Percentiles rank a stretch among this genome's conserved stretches.
phyloP scores from a whole-genome alignment of 2,888 invertebrate genomes.

The Laothoe populi region DNA sequence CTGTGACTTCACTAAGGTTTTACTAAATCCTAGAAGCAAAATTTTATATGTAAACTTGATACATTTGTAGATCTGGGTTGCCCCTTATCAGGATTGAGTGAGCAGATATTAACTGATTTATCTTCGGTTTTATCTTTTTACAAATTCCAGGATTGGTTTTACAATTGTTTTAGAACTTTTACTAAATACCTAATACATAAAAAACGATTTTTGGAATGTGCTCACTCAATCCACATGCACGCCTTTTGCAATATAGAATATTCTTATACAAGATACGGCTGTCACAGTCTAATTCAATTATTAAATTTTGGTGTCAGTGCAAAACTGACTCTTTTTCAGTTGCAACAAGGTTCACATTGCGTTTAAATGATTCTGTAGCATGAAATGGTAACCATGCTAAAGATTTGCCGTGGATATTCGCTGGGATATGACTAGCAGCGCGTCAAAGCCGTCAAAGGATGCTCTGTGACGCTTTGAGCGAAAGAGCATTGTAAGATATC shows the following conservation, averaged over 20 bases:
- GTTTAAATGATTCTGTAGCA: background rate
- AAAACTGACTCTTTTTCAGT: background rate
- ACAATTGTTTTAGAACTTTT: no score
- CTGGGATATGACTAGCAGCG: conserved; percentile 6
- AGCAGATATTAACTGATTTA: no score
- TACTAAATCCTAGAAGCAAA: no score
- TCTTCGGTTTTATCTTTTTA: no score
- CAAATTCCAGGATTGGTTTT: no score
- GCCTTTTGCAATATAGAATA: conserved; percentile 21
- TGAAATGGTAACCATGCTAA: conserved; percentile 23
- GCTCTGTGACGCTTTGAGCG: conserved; percentile 12
- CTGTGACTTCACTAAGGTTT: no score
- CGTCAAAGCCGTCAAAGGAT: conserved; percentile 20
- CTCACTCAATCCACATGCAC: no score
- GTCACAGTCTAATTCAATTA: conserved; percentile 16
- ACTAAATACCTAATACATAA: no score
- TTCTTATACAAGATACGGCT: conserved; percentile 2
- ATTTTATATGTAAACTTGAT: no score
- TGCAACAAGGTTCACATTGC: background rate
- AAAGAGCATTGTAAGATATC: conserved; percentile 19
- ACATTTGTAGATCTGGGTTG: no score
- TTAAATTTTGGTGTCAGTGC: background rate
- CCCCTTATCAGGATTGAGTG: no score
- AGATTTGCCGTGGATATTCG: conserved; percentile 11
- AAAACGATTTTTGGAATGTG: no score